Conservation (phyloP, 2,888 invertebrate species). For the Amorpha juglandis region DNA sequence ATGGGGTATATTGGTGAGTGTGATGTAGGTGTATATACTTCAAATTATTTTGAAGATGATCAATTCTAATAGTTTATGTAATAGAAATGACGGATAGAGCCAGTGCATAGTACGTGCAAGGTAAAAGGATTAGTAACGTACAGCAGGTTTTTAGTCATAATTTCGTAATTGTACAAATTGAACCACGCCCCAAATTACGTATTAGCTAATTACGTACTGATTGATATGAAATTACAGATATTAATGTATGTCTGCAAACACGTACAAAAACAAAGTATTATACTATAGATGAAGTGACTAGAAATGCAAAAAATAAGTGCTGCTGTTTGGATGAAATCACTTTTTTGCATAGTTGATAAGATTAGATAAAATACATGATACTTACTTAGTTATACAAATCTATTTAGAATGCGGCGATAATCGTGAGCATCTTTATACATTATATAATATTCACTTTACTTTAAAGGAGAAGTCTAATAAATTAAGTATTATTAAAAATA, state of each 20-base stretch:
- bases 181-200: not conserved
- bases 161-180: conserved; percentile 20
- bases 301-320: not conserved
- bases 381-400: too few relatives aligned
- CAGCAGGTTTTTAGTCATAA: not conserved
- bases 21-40: too few relatives aligned
- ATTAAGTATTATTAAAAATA: too few relatives aligned
- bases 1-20: too few relatives aligned
- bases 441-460: too few relatives aligned
- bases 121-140: conserved; percentile 1
- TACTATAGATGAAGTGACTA: not conserved
- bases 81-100: not conserved
- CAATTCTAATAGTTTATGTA: not conserved
- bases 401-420: too few relatives aligned
- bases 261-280: not conserved
- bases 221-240: conserved; percentile 14
- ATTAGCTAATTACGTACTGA: too few relatives aligned
- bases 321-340: not conserved
- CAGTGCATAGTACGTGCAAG: not conserved
- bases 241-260: not conserved
- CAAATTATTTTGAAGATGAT: not conserved
- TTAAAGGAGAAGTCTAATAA: too few relatives aligned
- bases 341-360: not conserved
- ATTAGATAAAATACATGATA: too few relatives aligned
- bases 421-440: too few relatives aligned